These are phyloP conservation scores for Tricholaema leucomelas DNA, from an alignment of 2,113 vertebrate genomes.

Conservation along the genomic window DNA sequence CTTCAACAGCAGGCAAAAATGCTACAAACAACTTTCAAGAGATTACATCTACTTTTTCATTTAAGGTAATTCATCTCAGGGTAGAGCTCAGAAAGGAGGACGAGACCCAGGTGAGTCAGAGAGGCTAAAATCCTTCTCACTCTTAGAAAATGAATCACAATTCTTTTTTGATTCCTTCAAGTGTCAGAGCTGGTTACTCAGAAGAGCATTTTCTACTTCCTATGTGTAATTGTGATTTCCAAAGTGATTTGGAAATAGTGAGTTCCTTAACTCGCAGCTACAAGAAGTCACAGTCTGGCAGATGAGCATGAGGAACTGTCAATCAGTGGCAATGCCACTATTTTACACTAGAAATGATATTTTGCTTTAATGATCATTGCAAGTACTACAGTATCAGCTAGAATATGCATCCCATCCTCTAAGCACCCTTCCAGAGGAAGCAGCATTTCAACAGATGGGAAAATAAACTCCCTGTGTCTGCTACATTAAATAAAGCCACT, in stretches of 20 bases:
- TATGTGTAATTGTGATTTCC: not conserved
- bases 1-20: not conserved
- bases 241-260: not conserved
- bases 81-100: not conserved
- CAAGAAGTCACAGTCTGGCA: not conserved
- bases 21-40: not conserved
- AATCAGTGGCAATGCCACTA: not conserved
- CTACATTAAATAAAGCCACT: not conserved
- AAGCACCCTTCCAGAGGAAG: not conserved
- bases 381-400: not conserved
- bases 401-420: not conserved
- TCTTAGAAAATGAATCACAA: not conserved
- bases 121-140: not conserved
- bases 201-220: not conserved
- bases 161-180: not conserved
- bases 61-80: not conserved
- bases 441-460: not conserved
- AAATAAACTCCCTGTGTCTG: not conserved
- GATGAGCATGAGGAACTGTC: not conserved
- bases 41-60: not conserved
- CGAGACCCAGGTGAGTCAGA: not conserved
- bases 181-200: too few species aligned
- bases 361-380: not conserved
- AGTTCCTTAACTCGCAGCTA: not conserved
- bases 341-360: not conserved